Evolutionary conservation across 2,888 invertebrate species (phyloP).

Genomic region (Cataglyphis cursor): DNA sequence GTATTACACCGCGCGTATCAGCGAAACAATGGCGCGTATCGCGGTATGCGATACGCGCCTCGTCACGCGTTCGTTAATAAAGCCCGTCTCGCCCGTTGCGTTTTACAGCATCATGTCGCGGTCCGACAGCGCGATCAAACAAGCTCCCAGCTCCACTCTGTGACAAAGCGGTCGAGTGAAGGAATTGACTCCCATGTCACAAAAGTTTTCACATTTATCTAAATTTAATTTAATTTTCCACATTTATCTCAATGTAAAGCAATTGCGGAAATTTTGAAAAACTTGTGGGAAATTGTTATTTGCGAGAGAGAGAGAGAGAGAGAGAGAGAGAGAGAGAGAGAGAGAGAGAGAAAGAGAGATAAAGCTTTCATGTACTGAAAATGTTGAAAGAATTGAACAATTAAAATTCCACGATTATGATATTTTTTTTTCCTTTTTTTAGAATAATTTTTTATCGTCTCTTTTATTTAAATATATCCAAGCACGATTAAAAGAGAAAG

Average conservation of each 20-base stretch:
- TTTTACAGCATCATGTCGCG: slow-evolving; percentile 32
- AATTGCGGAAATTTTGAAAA: not conserved
- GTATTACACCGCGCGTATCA: slow-evolving; percentile 54
- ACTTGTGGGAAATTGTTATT: too few relatives aligned
- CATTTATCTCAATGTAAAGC: not conserved
- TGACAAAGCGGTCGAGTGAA: not conserved
- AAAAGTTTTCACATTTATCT: not conserved
- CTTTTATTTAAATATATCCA: not conserved
- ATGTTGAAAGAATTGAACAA: not conserved
- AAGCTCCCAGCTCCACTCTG: not conserved
- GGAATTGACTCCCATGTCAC: slow-evolving; percentile 4
- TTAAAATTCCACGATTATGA: not conserved
- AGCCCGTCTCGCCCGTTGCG: not conserved
- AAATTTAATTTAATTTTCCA: too few relatives aligned
- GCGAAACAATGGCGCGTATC: slow-evolving; percentile 43
- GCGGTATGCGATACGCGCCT: not conserved
- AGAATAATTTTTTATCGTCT: not conserved
- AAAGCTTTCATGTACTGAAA: not conserved
- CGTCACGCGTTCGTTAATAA: slow-evolving; percentile 34
- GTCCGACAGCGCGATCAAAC: slow-evolving; percentile 8
- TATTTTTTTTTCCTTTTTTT: not conserved
- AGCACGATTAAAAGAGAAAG: not conserved
- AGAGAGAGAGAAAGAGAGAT: too few relatives aligned
- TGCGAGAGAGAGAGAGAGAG: too few relatives aligned
- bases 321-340: too few relatives aligned